Base-by-base conservation (phyloP, 2,113 vertebrate species). In the Menidia beryllina region DNA sequence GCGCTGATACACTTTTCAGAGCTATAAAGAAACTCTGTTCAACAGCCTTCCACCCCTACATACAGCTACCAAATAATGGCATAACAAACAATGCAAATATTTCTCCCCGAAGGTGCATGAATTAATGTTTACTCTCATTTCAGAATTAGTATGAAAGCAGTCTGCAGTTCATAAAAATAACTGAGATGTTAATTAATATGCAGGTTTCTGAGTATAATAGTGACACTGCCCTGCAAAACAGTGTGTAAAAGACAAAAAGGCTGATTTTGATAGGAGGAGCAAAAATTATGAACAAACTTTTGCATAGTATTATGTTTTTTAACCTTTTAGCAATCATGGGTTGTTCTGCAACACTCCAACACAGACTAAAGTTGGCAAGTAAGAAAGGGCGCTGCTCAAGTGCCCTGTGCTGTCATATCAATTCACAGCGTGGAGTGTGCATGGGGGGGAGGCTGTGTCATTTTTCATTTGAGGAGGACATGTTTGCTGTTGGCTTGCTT, bases 391-490 rank as follows among this genome's bases (percentile, higher is more conserved):
- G 50, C 51, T 41, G 6, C n/a, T 63, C 38, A 75, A 84, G 55
- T 62, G n/a, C 56, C 53, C 48, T 63, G 60, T 69, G 17, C 70
- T 61, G 63, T 43, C 45, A 25, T 68, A 51, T 82, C 41, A 83
- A 65, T 86, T 68, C 77, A 80, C 59, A 84, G 38, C 74, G 27
- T 56, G 71, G 65, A 51, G 59, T 69, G 57, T 70, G 50, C 27
- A 36, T 39, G 23, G n/a, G 3, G 20, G 45, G 20, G 24, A 26
- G 36, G 62, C 73, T 67, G 47, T 83, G 79, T 77, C 71, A 77
- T 85, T 82, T 88, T 82, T 86, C 72, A 81, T 90, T 78, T 69
- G 34, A 39, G 67, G 74, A 84, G 68, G 73, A 85, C 76, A 63
- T 74, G 48, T 67, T 86, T 80, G 72, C 80, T 82, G 58, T 85